Evolutionary conservation across 2,888 invertebrate species (phyloP), one percentile per base, ranked within the genome.

Genomic region (Hyppa rectilinea): DNA sequence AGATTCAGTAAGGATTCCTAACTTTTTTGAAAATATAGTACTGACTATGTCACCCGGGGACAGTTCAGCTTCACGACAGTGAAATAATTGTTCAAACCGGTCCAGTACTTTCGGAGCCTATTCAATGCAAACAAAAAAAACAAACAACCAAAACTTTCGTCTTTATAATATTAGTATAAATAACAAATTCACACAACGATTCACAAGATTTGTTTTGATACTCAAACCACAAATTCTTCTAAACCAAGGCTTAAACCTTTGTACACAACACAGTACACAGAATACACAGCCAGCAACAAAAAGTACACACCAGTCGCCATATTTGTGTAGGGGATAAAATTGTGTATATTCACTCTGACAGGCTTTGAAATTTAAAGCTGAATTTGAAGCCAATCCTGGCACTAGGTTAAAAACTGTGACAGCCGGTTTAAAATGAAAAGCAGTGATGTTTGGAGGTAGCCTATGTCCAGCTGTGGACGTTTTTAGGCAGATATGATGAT

Each of bases 301-400:
- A 63, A 60, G 49, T 47, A 49, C 40, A 61, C 64, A 69, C 64
- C 75, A 58, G 56, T 31, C 36, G 43, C 17, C 50, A 43, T 74
- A 69, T 80, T 75, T 78, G 52, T 45, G 10, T 40, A 34, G 29
- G 14, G 64, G 64, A 75, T 69, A 49, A 65, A 68, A 75, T 45
- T 62, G 64, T 61, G 49, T 75, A 47, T 69, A 26, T 47, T 61
- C 26, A n/a, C 5, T 29, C 12, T 78, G 72, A 56, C 61, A 45
- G 58, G 56, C 29, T 68, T 64, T 53, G 80, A 59, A 47, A 76
- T 64, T 61, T 68, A 68, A 79, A 68, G 49, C 68, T 10, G 26
- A 45, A 64, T 20, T n/a, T 58, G 45, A 60, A 34, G 34, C n/a
- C 75, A 61, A 68, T 61, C 10, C 66, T 20, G 20, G 4, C 7